Evolutionary conservation across 2,797 vertebrate genomes (phyloP).

Genomic region (Chelon auratus): DNA sequence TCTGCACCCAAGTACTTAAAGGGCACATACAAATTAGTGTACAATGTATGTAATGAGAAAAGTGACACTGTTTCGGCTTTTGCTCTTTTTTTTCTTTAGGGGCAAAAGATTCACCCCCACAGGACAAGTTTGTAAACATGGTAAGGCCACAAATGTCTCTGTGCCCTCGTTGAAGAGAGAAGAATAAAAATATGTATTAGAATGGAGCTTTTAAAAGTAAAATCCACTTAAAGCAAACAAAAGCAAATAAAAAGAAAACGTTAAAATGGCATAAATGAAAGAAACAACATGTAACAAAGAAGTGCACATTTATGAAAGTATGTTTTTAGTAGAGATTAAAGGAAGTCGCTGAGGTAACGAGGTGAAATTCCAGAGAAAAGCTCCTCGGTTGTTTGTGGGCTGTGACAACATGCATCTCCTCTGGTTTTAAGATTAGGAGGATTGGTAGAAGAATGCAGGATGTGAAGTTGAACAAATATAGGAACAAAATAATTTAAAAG

Average conservation of each 20-base stretch:
- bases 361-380: too few relatives aligned
- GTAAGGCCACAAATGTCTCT: conserved; percentile 59
- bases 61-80: not conserved
- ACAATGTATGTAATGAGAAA: not conserved
- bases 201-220: too few relatives aligned
- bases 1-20: not conserved
- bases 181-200: not conserved
- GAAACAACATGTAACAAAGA: not conserved
- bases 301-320: too few relatives aligned
- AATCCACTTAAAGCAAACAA: too few relatives aligned
- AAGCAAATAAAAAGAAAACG: not conserved
- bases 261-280: not conserved
- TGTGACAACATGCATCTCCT: not conserved
- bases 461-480: too few relatives aligned
- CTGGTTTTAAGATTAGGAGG: not conserved
- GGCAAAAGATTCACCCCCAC: conserved; percentile 73
- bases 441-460: not conserved
- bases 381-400: too few relatives aligned
- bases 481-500: too few relatives aligned
- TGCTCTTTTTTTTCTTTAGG: conserved; percentile 46
- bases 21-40: not conserved
- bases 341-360: too few relatives aligned
- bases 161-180: not conserved
- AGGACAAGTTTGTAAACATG: conserved; percentile 78
- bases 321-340: too few relatives aligned